Percentiles rank a stretch among this genome's conserved stretches.
Conservation (phyloP, 2,888 invertebrate genomes). For the Eupeodes luniger region DNA sequence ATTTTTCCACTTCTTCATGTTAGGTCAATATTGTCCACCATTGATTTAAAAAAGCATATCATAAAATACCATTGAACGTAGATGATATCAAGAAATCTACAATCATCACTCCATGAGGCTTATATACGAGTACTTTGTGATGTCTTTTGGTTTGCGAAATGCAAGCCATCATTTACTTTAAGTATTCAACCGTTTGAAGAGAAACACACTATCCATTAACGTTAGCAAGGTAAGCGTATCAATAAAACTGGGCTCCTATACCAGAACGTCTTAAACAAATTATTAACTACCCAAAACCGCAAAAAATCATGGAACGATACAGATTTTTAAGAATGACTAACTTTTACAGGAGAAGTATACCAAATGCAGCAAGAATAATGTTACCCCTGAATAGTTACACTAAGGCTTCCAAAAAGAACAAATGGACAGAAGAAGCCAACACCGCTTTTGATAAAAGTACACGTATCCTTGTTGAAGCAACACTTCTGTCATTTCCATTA, state of each 20-base stretch:
- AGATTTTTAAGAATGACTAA: slow-evolving; percentile 32
- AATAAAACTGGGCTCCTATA: background rate
- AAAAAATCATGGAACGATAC: too few species aligned
- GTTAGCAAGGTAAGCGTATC: background rate
- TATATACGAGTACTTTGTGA: too few species aligned
- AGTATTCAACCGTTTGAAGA: background rate
- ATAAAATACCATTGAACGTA: slow-evolving; percentile 37
- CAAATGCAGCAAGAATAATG: slow-evolving; percentile 15
- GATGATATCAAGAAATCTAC: slow-evolving; percentile 35
- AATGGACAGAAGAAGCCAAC: slow-evolving; percentile 1
- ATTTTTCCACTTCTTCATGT: slow-evolving; percentile 1
- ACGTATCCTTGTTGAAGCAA: background rate
- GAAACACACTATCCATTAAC: slow-evolving; percentile 16
- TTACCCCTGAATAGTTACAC: slow-evolving; percentile 8
- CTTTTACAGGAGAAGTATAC: slow-evolving; percentile 41
- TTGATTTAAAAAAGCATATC: slow-evolving; percentile 21
- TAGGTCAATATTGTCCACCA: slow-evolving; percentile 20
- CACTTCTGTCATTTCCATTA: background rate
- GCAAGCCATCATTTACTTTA: slow-evolving; percentile 72
- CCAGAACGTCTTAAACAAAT: slow-evolving; percentile 30
- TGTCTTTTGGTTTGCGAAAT: slow-evolving; percentile 80
- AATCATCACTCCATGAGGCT: slow-evolving; percentile 80
- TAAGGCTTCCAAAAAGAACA: slow-evolving; percentile 9
- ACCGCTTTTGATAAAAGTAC: background rate
- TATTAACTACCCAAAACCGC: slow-evolving; percentile 12